Evolutionary conservation across 2,113 vertebrate species (phyloP).

Genomic region (Lepidothrix coronata): DNA sequence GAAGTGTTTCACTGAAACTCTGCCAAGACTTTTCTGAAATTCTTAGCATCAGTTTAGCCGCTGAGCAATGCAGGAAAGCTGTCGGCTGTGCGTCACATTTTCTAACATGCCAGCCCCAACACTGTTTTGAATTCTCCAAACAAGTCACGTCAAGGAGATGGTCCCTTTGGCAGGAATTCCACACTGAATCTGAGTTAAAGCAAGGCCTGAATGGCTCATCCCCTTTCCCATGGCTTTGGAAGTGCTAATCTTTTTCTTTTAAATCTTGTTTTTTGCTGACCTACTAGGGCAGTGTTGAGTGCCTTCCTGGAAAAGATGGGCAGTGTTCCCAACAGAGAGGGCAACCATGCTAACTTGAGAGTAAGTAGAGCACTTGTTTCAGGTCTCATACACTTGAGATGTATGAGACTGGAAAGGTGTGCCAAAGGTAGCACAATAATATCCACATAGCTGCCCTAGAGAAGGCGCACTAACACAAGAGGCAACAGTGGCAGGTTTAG

Average conservation of each 20-base stretch:
- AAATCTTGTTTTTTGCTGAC: background rate
- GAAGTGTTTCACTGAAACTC: background rate
- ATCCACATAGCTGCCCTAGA: background rate
- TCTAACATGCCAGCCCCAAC: background rate
- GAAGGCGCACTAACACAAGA: background rate
- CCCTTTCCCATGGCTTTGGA: background rate
- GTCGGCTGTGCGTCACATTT: accelerated
- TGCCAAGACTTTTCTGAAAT: constrained; percentile 8
- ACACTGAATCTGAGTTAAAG: background rate
- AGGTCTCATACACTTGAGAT: background rate
- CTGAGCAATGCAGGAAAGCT: background rate
- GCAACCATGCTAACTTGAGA: accelerated
- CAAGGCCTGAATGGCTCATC: background rate
- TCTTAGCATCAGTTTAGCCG: background rate
- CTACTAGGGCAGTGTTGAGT: background rate
- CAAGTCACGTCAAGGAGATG: background rate
- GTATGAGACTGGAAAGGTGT: background rate
- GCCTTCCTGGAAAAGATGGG: background rate
- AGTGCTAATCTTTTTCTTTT: background rate
- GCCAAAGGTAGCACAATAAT: background rate
- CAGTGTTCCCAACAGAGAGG: background rate
- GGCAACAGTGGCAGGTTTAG: background rate
- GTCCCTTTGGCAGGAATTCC: background rate
- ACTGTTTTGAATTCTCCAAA: background rate
- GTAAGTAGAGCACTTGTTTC: background rate